These are phyloP conservation scores for Dryobates pubescens DNA, from an alignment of 2,797 vertebrate species.

Conservation along the genomic window DNA sequence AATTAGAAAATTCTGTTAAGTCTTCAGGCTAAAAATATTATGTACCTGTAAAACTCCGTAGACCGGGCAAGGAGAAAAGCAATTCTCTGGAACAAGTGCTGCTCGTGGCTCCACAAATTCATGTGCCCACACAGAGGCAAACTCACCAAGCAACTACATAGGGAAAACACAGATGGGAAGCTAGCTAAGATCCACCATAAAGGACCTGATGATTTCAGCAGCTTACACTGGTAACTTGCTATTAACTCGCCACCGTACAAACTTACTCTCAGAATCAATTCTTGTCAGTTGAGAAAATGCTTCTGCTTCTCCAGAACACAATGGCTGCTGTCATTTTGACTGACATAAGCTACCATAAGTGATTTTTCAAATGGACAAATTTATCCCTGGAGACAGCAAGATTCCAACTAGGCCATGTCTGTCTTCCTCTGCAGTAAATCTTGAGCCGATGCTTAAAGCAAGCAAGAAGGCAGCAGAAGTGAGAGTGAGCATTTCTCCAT, in stretches of 20 bases:
- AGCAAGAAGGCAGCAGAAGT: background rate
- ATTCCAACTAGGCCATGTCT: conserved; percentile 43
- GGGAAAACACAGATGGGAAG: background rate
- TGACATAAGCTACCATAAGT: conserved; percentile 46
- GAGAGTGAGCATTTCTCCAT: background rate
- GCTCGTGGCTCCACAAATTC: fast-evolving
- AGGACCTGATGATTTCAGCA: conserved; percentile 1
- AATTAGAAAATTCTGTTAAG: background rate
- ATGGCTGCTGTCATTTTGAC: conserved; percentile 57
- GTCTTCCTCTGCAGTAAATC: conserved; percentile 17
- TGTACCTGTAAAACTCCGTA: background rate
- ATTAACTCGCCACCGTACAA: conserved; percentile 2
- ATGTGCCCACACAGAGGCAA: background rate
- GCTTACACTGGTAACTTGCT: background rate
- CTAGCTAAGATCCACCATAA: background rate
- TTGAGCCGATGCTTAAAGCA: conserved; percentile 1
- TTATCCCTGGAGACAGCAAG: conserved; percentile 51
- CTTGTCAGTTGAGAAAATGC: background rate
- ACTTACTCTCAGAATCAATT: conserved; percentile 32
- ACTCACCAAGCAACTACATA: background rate
- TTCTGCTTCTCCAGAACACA: conserved; percentile 39
- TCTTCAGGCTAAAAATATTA: conserved; percentile 28
- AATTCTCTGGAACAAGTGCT: background rate
- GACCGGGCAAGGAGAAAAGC: background rate
- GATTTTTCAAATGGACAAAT: conserved; percentile 66